Evolutionary conservation across 2,888 invertebrate genomes (phyloP), one percentile per base, ranked within the genome.

Genomic region (Eupeodes latifasciatus): DNA sequence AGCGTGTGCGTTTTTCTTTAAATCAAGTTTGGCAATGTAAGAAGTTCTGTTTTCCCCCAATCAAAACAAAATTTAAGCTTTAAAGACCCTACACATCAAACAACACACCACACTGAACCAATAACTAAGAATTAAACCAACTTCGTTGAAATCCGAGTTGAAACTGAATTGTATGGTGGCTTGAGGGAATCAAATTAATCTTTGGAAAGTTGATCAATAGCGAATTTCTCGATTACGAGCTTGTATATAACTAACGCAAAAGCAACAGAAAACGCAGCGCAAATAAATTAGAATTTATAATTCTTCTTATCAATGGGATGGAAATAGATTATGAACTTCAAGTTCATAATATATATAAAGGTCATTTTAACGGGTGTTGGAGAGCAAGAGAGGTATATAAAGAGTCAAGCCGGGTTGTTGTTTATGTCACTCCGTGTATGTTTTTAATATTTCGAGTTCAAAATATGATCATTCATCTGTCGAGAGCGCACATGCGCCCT

Each of bases 111-210:
- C 3, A 27, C 11, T 9, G 44, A 74, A 59, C 47, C 61, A 16
- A n/a, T 61, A 74, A 78, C 59, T 64, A 64, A 71, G 69, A 82
- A 53, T 34, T 55, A 55, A 87, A 47, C 66, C 69, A 72, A 59
- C 75, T 67, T 76, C 47, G 49, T 55, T 80, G 64, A 55, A 67
- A 77, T 80, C 87, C 72, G 80, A 87, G 55, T 27, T 34, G 53
- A 77, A 80, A 80, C 72, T 66, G 27, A 80, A 11, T 66, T 36
- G 49, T 53, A 53, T 66, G 16, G 40, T 61, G 40, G 76, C 86
- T 87, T 67, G 64, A 77, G 66, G n/a, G 64, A 57, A 51, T 14
- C 49, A 76, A 77, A 80, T 80, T 83, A 87, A 83, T 83, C 83
- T 44, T 34, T 5, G n/a, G n/a, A 11, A 51, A 64, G 12, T 77